Conservation (phyloP, 1,140 invertebrate species). For the Bombus pascuorum region DNA sequence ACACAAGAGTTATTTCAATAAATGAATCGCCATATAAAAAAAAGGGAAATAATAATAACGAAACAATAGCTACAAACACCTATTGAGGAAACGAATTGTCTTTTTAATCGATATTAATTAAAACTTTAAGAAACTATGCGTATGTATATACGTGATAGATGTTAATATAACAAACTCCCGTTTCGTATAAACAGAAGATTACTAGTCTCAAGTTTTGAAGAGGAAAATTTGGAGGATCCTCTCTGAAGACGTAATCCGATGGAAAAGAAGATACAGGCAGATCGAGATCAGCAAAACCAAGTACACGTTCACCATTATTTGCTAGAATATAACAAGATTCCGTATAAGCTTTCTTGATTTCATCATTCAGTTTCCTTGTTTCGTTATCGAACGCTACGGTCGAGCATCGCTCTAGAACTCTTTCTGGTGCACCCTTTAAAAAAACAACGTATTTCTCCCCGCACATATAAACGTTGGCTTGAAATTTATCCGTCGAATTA, state of each 20-base stretch:
- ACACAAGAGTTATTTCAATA: neutral
- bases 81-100: no score
- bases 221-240: conserved; percentile 89
- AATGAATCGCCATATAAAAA: no score
- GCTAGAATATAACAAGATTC: conserved; percentile 89
- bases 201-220: conserved; percentile 86
- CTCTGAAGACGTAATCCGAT: conserved; percentile 95
- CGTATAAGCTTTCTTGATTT: conserved; percentile 98
- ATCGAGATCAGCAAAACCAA: conserved; percentile 96
- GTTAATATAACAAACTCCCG: no score
- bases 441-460: conserved; percentile 96
- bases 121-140: no score
- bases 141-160: no score
- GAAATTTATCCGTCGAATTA: conserved; percentile 99
- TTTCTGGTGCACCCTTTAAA: conserved; percentile 99
- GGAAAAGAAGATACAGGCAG: conserved; percentile 95
- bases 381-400: conserved; percentile 98
- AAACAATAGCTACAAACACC: no score
- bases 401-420: conserved; percentile 97
- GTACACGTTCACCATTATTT: conserved; percentile 98
- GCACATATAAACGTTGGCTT: conserved; percentile 96
- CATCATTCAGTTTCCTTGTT: conserved; percentile 96
- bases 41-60: no score
- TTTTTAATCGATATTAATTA: no score
- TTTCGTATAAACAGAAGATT: neutral